A percentile compares a stretch with the other conserved stretches of the same genome.
Evolutionary conservation across 35 echinoderm and acorn worm genomes (phyloP).

Genomic region (Apostichopus japonicus): DNA sequence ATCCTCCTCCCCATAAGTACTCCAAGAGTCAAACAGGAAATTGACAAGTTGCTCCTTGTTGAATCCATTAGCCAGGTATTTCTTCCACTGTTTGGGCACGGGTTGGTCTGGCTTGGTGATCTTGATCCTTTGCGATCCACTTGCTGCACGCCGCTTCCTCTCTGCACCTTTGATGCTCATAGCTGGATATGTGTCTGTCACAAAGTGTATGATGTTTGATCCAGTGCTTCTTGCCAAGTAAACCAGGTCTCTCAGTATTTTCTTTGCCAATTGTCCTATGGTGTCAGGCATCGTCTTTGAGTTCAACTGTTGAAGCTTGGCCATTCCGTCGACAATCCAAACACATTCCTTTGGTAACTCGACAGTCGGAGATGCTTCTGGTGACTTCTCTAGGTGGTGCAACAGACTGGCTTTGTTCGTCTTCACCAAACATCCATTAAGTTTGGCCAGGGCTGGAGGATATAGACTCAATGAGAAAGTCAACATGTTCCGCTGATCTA

Average conservation of each 20-base stretch:
- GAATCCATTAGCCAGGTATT: too few relatives aligned
- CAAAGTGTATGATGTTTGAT: too few relatives aligned
- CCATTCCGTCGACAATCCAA: constrained; percentile 64
- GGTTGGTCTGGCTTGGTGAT: too few relatives aligned
- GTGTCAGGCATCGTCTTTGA: background rate
- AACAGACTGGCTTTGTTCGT: constrained; percentile 60
- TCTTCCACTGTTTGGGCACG: too few relatives aligned
- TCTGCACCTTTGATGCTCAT: too few relatives aligned
- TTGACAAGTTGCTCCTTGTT: too few relatives aligned
- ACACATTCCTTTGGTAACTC: constrained; percentile 29
- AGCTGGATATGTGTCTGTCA: too few relatives aligned
- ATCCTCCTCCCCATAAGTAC: too few relatives aligned
- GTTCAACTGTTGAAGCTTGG: constrained; percentile 53
- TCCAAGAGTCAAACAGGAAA: too few relatives aligned
- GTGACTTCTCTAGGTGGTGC: too few relatives aligned
- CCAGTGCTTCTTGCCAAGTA: background rate
- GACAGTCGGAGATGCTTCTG: background rate
- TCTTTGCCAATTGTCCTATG: constrained; percentile 48
- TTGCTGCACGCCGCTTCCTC: too few relatives aligned
- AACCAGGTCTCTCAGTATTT: constrained; percentile 43
- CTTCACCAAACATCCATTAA: constrained; percentile 29
- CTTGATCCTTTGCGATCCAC: too few relatives aligned
- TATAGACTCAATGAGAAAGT: background rate
- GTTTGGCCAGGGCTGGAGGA: background rate
- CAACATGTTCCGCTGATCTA: constrained; percentile 17